These are phyloP conservation scores for Leistus spinibarbis DNA, from an alignment of 2,888 invertebrate genomes.

Conservation along the genomic window DNA sequence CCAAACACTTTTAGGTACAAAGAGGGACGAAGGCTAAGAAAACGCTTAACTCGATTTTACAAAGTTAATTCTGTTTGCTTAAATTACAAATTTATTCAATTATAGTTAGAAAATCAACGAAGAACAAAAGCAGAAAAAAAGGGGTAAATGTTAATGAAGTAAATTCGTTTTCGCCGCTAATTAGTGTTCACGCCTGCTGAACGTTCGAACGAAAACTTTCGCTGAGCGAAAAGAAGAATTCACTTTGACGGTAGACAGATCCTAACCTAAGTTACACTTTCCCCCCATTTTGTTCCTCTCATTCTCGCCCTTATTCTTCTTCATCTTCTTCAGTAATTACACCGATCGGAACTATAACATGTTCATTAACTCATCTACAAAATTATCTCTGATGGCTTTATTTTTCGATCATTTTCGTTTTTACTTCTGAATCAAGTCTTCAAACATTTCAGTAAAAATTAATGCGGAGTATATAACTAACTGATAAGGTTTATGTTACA, in stretches of 20 bases:
- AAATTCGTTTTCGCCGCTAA: slow-evolving; percentile 35
- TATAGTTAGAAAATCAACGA: slow-evolving; percentile 39
- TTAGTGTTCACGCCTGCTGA: slow-evolving; percentile 30
- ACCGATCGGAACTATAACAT: slow-evolving; percentile 34
- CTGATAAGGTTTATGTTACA: not conserved
- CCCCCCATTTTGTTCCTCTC: slow-evolving; percentile 12
- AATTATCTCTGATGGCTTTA: not conserved
- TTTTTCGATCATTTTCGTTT: not conserved
- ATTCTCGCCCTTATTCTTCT: slow-evolving; percentile 15
- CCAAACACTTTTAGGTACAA: too few relatives aligned
- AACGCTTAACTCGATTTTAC: slow-evolving; percentile 33
- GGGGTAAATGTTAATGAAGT: slow-evolving; percentile 36
- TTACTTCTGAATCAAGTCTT: too few relatives aligned
- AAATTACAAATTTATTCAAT: slow-evolving; percentile 39
- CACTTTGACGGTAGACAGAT: slow-evolving; percentile 21
- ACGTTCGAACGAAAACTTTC: slow-evolving; percentile 5
- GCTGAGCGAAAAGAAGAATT: slow-evolving; percentile 6
- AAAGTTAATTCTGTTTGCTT: slow-evolving; percentile 38
- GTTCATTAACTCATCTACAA: slow-evolving; percentile 33
- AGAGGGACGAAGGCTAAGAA: not conserved
- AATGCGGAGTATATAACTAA: not conserved
- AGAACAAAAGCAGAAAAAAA: slow-evolving; percentile 36
- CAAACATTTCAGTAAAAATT: too few relatives aligned
- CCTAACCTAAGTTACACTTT: slow-evolving; percentile 4
- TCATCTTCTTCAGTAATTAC: not conserved